Base-by-base conservation (phyloP, 2,888 invertebrate genomes). In the Drosophila conformis region DNA sequence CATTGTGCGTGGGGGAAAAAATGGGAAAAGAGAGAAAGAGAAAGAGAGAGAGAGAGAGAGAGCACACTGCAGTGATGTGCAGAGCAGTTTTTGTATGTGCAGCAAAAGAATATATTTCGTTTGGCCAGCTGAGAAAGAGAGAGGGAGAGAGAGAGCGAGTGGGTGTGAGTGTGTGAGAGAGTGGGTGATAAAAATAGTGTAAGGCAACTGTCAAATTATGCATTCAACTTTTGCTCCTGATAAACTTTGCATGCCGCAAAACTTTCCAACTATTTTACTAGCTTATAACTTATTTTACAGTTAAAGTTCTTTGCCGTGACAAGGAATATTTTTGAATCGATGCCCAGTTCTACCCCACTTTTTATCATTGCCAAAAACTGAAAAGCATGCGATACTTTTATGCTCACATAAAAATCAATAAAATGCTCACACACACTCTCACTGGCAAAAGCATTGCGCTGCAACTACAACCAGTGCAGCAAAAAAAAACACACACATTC, bases 401-500 rank as follows among this genome's bases (percentile, higher is more conserved):
- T 60, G 48, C 57, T 27, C 67, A 40, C 69, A 73, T 58, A 72
- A 77, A 87, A 88, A 86, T 84, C 84, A 83, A 85, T 85, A 85
- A 87, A 76, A 75, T 63, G 68, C 72, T 70, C 29, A 48, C 53
- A 48, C 56, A 63, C 56, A 64, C 62, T 33, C 49, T 51, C 36
- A 53, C 27, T 38, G 36, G 21, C 29, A 36, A 40, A 57, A 21
- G 49, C 38, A 48, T 46, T 27, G 60, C 40, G 69, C 40, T 68
- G 64, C 76, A 76, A 65, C 71, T 59, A 78, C 67, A 58, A 71
- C 80, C 21, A 79, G 59, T 75, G 80, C 78, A 80, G 29, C 27
- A 40, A 56, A 71, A 58, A 58, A 54, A 56, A 42, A 61, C 62
- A 65, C 35, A 49, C 57, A 61, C 65, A 71, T 38, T 36, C 57